phyloP scores from a whole-genome alignment of 1,140 invertebrate species.

The Pachypeltis micranthus region DNA sequence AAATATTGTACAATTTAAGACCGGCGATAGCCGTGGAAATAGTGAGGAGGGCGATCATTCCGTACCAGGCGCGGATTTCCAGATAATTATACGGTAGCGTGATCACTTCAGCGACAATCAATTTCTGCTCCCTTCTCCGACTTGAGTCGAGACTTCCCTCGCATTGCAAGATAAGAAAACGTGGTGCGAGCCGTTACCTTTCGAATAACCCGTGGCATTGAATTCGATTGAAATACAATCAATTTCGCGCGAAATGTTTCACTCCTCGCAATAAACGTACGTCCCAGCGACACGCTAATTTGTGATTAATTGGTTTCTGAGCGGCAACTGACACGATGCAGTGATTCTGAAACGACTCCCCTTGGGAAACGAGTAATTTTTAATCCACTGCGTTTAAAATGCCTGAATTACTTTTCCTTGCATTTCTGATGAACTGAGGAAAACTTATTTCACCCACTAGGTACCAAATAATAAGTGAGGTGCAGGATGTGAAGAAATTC shows the following conservation, averaged over 20 bases:
- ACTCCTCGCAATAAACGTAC: too few species aligned
- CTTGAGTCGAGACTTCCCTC: background rate
- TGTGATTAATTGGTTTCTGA: too few species aligned
- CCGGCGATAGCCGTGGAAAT: background rate
- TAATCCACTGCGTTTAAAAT: too few species aligned
- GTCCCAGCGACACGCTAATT: too few species aligned
- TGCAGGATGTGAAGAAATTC: too few species aligned
- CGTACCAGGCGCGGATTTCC: constrained; percentile 9
- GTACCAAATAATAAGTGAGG: too few species aligned
- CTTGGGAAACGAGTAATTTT: too few species aligned
- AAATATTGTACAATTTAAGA: constrained; percentile 5
- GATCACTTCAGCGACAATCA: constrained; percentile 7
- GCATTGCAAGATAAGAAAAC: background rate
- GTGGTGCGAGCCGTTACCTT: background rate
- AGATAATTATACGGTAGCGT: constrained; percentile 5
- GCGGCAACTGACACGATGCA: too few species aligned
- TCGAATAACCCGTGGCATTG: background rate
- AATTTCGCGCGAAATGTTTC: background rate
- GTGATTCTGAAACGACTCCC: too few species aligned
- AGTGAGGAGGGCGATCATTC: background rate
- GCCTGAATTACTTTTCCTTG: too few species aligned
- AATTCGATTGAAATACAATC: background rate
- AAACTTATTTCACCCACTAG: too few species aligned
- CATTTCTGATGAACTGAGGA: too few species aligned
- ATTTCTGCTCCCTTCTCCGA: background rate